These are phyloP conservation scores for Hypomecis atomaria DNA, from an alignment of 2,888 invertebrate genomes.

Conservation along the genomic window DNA sequence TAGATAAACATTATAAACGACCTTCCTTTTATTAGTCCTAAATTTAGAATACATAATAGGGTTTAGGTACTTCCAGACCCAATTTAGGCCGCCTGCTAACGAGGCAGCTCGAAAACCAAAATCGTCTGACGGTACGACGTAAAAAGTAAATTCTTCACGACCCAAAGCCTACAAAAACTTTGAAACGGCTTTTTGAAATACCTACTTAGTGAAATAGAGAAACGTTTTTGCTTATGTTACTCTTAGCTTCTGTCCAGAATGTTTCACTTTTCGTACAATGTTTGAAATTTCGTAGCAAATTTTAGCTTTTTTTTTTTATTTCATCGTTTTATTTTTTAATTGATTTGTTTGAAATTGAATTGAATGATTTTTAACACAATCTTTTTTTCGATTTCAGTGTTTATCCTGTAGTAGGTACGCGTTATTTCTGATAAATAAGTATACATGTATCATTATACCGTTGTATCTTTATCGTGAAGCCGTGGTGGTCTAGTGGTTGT, in stretches of 20 bases:
- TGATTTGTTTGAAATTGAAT: too few species aligned
- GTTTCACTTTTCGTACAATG: too few species aligned
- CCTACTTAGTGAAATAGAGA: not conserved
- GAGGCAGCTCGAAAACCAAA: slow-evolving; percentile 4
- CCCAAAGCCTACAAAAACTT: slow-evolving; percentile 1
- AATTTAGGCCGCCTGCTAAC: slow-evolving; percentile 16
- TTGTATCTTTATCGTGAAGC: too few species aligned
- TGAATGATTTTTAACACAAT: too few species aligned
- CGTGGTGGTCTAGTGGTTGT: too few species aligned
- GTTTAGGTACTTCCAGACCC: not conserved
- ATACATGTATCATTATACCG: too few species aligned
- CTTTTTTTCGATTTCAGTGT: too few species aligned
- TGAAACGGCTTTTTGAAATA: not conserved
- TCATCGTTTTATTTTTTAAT: too few species aligned
- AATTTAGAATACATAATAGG: not conserved
- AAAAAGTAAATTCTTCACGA: slow-evolving; percentile 9
- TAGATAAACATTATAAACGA: not conserved
- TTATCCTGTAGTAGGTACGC: too few species aligned
- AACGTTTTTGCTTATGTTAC: not conserved
- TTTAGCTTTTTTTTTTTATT: too few species aligned
- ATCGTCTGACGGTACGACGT: slow-evolving; percentile 2
- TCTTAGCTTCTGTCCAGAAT: not conserved
- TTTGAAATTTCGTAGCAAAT: too few species aligned
- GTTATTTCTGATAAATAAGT: too few species aligned
- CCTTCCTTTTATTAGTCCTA: not conserved